These are phyloP conservation scores for Synergus gifuensis DNA, from an alignment of 2,888 invertebrate genomes.

Conservation along the genomic window DNA sequence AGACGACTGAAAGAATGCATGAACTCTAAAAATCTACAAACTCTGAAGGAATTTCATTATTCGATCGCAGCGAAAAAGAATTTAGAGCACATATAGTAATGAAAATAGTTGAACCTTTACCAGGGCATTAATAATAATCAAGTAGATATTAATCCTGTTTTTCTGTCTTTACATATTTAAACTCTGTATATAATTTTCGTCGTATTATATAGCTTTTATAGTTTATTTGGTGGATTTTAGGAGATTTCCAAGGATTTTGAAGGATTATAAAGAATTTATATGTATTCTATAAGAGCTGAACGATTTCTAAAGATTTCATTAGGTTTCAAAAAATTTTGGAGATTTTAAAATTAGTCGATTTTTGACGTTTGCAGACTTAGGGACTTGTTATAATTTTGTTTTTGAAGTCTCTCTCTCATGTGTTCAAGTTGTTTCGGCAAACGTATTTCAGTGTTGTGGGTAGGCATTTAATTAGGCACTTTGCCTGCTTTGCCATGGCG, in stretches of 20 bases:
- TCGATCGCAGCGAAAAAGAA: background rate
- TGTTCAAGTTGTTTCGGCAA: slow-evolving; percentile 42
- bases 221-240: no score
- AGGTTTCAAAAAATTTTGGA: no score
- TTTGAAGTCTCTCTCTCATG: slow-evolving; percentile 3
- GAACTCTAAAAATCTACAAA: background rate
- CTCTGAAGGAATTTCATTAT: background rate
- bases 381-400: slow-evolving; percentile 19
- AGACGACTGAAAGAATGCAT: background rate
- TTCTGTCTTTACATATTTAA: no score
- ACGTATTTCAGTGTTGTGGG: slow-evolving; percentile 55
- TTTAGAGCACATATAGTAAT: background rate
- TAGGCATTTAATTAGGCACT: slow-evolving; percentile 64
- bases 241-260: no score
- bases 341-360: background rate
- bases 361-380: background rate
- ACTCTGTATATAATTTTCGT: no score
- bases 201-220: no score
- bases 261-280: no score
- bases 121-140: background rate
- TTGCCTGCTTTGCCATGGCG: slow-evolving; percentile 53
- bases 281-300: no score
- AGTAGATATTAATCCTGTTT: background rate
- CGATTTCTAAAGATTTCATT: no score
- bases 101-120: background rate